Evolutionary conservation across 2,113 vertebrate species (phyloP).

Genomic region (Stictonetta naevosa): DNA sequence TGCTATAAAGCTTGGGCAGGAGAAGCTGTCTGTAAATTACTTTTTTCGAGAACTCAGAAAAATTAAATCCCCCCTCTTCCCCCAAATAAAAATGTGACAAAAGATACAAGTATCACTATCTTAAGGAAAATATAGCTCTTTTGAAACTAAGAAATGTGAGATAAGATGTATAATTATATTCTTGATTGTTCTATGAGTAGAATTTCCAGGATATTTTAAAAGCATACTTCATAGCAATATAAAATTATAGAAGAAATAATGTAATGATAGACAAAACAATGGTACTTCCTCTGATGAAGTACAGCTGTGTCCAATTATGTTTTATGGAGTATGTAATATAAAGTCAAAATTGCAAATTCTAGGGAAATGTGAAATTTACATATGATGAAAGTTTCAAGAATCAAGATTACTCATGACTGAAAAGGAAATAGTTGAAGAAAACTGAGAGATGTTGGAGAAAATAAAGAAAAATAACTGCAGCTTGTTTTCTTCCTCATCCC

Average conservation of each 20-base stretch:
- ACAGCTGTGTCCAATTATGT: background rate
- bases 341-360: background rate
- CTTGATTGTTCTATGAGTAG: background rate
- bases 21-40: background rate
- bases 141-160: background rate
- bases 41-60: background rate
- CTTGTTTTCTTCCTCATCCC: background rate
- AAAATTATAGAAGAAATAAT: background rate
- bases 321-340: background rate
- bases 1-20: background rate
- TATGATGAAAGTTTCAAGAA: background rate
- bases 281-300: background rate
- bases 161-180: background rate
- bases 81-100: background rate
- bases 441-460: background rate
- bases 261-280: background rate
- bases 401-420: background rate
- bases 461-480: background rate
- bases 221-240: background rate
- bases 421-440: background rate
- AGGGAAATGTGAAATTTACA: background rate
- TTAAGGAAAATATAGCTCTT: background rate
- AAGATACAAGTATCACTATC: background rate
- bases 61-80: background rate
- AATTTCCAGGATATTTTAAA: background rate